phyloP scores from a whole-genome alignment of 2,113 vertebrate species.

The Mormyrus lacerda region DNA sequence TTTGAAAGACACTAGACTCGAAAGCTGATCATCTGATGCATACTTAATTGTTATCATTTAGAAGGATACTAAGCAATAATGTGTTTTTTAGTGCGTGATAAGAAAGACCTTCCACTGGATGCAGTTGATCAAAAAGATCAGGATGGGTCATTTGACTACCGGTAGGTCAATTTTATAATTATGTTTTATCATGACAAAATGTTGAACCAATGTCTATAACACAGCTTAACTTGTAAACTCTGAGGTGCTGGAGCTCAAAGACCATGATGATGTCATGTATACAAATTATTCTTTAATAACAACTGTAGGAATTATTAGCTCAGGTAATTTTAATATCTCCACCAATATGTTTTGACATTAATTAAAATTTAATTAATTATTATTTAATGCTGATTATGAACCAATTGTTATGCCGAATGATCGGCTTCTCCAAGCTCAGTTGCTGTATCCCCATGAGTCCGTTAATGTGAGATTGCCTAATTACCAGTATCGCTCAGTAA shows the following conservation, averaged over 20 bases:
- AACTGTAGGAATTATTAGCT: too few species aligned
- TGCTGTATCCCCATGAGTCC: too few species aligned
- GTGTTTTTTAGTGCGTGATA: slow-evolving; percentile 73
- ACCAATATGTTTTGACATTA: too few species aligned
- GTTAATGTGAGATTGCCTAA: too few species aligned
- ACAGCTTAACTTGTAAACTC: background rate
- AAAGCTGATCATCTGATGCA: background rate
- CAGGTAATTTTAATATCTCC: too few species aligned
- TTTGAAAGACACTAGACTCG: background rate
- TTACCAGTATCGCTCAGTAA: too few species aligned
- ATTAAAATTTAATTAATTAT: too few species aligned
- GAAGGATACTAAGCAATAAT: background rate
- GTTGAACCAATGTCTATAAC: background rate
- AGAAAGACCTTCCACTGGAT: slow-evolving; percentile 86
- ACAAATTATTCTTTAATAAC: background rate
- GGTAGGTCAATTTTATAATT: slow-evolving; percentile 56
- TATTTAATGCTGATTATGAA: too few species aligned
- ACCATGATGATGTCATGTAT: background rate
- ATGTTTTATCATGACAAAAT: background rate
- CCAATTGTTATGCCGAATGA: too few species aligned
- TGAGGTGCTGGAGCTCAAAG: background rate
- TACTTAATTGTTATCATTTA: background rate
- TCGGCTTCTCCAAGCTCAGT: too few species aligned
- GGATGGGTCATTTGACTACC: slow-evolving; percentile 93
- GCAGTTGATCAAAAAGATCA: slow-evolving; percentile 86